Evolutionary conservation across 2,113 vertebrate genomes (phyloP).

Genomic region (Heliornis fulica): DNA sequence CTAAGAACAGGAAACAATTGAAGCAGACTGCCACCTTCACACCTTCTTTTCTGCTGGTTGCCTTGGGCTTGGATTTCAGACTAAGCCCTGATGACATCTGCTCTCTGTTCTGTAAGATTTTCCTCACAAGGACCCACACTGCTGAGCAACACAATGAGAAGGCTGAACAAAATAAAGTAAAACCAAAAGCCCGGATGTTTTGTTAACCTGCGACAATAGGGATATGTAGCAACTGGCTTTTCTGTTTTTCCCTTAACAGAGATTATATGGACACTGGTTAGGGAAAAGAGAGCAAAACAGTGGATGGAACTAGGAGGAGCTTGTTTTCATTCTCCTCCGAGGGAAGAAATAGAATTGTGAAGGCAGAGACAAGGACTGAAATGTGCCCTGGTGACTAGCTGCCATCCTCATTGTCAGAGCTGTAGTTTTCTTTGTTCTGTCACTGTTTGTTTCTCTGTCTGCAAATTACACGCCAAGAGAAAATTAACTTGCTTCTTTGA

Average conservation of each 20-base stretch:
- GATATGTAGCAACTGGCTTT: background rate
- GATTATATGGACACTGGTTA: background rate
- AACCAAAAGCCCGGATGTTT: background rate
- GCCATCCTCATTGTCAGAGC: background rate
- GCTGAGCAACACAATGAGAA: accelerated
- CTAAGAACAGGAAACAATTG: background rate
- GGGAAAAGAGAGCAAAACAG: background rate
- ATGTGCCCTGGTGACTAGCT: background rate
- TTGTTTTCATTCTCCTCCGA: background rate
- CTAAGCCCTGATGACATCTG: background rate
- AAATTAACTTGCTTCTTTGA: conserved; percentile 44
- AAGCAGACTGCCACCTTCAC: background rate
- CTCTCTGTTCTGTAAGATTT: background rate
- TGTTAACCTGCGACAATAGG: background rate
- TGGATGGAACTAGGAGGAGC: background rate
- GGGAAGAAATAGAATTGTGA: background rate
- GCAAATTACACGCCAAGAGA: conserved; percentile 28
- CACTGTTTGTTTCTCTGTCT: background rate
- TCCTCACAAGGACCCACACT: background rate
- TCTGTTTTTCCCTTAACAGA: background rate
- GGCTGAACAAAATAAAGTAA: background rate
- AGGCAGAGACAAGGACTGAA: background rate
- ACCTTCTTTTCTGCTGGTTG: background rate
- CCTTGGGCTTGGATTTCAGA: background rate
- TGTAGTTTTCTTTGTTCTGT: background rate